A percentile compares a stretch with the other conserved stretches of the same genome.
Conservation (phyloP, 2,797 vertebrate species). For the Alosa sapidissima region DNA sequence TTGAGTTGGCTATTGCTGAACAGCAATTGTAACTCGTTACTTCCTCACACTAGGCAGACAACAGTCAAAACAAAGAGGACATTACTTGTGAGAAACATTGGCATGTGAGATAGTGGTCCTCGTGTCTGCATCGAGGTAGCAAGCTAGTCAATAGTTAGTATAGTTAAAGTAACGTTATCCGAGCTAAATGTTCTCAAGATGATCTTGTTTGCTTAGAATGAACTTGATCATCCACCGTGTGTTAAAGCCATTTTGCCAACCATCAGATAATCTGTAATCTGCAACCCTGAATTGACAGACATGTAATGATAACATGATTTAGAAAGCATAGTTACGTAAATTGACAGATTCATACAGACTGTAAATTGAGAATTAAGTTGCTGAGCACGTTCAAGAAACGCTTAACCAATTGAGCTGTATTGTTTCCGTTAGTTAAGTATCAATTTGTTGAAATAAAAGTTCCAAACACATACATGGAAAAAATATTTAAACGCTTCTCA, state of each 20-base stretch:
- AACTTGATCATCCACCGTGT: not conserved
- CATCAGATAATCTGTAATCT: not conserved
- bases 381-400: not conserved
- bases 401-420: not conserved
- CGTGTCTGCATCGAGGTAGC: constrained; percentile 9
- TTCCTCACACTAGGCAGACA: not conserved
- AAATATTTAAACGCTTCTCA: not conserved
- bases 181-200: not conserved
- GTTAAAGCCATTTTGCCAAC: not conserved
- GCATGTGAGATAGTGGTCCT: not conserved
- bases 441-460: not conserved
- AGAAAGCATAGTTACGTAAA: not conserved
- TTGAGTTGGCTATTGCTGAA: not conserved
- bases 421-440: not conserved
- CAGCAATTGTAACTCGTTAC: not conserved
- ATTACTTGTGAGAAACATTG: not conserved
- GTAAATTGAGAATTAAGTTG: not conserved
- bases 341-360: not conserved
- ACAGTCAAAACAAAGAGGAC: not conserved
- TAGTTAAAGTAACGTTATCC: not conserved
- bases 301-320: not conserved
- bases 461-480: not conserved
- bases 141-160: not conserved
- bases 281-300: not conserved
- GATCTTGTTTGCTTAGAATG: not conserved